phyloP scores from a whole-genome alignment of 2,113 vertebrate species.

The Trogon surrucura region DNA sequence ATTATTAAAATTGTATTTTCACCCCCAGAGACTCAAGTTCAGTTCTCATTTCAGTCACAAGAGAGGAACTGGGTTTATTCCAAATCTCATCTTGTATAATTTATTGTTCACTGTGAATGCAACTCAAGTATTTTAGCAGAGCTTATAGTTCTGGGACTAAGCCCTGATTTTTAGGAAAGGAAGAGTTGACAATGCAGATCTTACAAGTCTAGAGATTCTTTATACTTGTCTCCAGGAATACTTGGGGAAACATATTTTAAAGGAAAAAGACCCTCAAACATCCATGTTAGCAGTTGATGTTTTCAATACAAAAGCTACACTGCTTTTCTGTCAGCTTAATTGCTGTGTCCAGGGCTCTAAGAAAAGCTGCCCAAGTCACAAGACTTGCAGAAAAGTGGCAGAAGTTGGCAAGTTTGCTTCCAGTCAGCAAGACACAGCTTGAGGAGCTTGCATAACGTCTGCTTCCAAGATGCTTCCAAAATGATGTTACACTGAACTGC shows the following conservation, averaged over 20 bases:
- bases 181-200: not conserved
- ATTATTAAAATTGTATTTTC: slow-evolving; percentile 41
- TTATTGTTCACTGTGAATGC: not conserved
- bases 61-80: slow-evolving; percentile 18
- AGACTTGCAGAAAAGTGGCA: slow-evolving; percentile 54
- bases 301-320: not conserved
- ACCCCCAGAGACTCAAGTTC: not conserved
- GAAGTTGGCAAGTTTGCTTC: slow-evolving; percentile 35
- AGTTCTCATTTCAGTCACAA: slow-evolving; percentile 22
- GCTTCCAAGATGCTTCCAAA: slow-evolving; percentile 36
- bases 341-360: slow-evolving; percentile 2
- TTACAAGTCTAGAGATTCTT: not conserved
- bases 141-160: not conserved
- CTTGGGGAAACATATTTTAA: not conserved
- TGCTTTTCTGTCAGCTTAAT: not conserved
- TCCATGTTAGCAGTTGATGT: not conserved
- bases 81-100: not conserved
- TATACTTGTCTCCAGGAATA: not conserved
- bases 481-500: not conserved
- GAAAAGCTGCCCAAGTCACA: slow-evolving; percentile 54
- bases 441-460: slow-evolving; percentile 37
- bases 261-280: not conserved
- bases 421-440: slow-evolving; percentile 51
- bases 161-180: not conserved
- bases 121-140: slow-evolving; percentile 2